Evolutionary conservation across 1,140 invertebrate genomes (phyloP), one percentile per base, ranked within the genome.

Genomic region (Chlorops oryzae): DNA sequence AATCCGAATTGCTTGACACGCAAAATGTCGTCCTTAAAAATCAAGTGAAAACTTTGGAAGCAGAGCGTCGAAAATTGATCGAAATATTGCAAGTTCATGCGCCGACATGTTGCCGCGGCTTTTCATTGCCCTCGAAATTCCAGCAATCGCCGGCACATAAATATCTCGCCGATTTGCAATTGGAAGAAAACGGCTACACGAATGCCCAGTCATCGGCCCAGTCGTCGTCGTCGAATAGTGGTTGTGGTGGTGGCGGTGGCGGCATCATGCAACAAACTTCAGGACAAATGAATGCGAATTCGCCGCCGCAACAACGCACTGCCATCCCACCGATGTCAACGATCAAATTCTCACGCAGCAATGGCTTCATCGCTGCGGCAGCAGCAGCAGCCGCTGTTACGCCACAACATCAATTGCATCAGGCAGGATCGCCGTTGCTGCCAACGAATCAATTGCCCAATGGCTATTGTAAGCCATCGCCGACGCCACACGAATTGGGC

Each of bases 21-120:
- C 88, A 91, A 69, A 94, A 94, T 65, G 80, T 88, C 21, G 85
- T 89, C 56, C 73, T 92, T 23, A 92, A 91, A 68, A 80, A 79
- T 18, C 88, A 92, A 66, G 85, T 90, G 35, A 83, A 84, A 51
- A 74, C 78, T 46, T 59, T 86, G 58, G 81, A 85, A 65, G 78
- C 72, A 2, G 81, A 86, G 43, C 75, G 79, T 51, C 74, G 78
- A 38, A 75, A 77, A 51, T 69, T 86, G 12, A 75, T 82, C 28
- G 81, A 83, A 27, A 82, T 85, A 75, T 64, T 85, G 46, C 76
- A 77, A 39, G 57, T 75, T 0, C 82, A 85, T 59, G 63, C 69
- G 3, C 78, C 80, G 0, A 74, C 69, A 1, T 83, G 82, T 41
- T 42, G 77, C 6, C 77, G 78, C 25, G 73, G 73, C 13, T 65